Evolutionary conservation across 2,797 vertebrate species (phyloP).

Genomic region (Pseudochaenichthys georgianus): DNA sequence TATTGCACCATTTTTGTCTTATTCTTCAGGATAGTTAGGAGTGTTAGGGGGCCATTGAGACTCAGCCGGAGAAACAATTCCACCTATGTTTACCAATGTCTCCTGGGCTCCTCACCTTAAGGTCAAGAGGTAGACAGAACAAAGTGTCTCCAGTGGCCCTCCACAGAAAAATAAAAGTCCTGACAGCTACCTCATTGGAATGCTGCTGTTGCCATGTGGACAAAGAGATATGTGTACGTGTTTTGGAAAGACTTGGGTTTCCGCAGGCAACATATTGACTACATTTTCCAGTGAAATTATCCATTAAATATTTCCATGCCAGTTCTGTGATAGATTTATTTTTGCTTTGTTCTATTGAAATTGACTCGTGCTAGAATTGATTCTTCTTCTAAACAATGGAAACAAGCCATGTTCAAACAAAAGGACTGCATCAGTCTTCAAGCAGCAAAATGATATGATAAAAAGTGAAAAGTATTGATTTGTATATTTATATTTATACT

Average conservation of each 20-base stretch:
- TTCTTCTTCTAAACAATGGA: constrained; percentile 45
- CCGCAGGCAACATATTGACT: constrained; percentile 12
- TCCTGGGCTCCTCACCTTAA: constrained; percentile 66
- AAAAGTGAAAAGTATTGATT: not conserved
- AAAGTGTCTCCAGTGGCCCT: constrained; percentile 49
- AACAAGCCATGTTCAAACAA: constrained; percentile 26
- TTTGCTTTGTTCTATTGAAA: constrained; percentile 24
- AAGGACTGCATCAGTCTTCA: constrained; percentile 14
- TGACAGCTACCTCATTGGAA: constrained; percentile 69
- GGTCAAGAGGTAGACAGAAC: constrained; percentile 70
- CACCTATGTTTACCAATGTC: constrained; percentile 47
- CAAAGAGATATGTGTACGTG: constrained; percentile 20
- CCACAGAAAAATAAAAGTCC: constrained; percentile 16
- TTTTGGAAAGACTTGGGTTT: constrained; percentile 22
- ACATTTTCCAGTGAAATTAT: constrained; percentile 37
- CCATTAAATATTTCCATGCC: constrained; percentile 42
- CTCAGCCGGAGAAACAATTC: constrained; percentile 57
- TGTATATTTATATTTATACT: not conserved
- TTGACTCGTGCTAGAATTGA: constrained; percentile 8
- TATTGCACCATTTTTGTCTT: constrained; percentile 7
- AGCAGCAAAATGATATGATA: not conserved
- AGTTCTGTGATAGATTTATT: constrained; percentile 29
- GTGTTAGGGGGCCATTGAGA: constrained; percentile 46
- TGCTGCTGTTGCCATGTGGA: constrained; percentile 54
- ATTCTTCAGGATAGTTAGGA: constrained; percentile 19